Conservation (phyloP, 2,888 invertebrate species). For the Melitaea athalia region DNA sequence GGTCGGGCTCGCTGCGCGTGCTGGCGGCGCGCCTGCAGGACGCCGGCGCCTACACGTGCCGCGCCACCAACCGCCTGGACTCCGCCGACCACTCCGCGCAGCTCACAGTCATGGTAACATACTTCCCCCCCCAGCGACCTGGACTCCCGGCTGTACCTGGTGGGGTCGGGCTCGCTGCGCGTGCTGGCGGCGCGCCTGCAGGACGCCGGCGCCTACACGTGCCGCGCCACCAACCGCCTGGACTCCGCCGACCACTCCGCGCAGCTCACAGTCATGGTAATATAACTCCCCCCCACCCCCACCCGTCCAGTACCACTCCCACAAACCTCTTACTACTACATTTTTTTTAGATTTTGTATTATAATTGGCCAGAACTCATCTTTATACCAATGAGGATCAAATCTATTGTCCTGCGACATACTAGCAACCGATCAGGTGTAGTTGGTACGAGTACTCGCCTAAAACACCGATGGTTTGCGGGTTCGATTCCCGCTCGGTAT, state of each 20-base stretch:
- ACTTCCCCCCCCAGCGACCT: no score
- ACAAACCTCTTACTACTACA: no score
- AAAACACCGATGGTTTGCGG: no score
- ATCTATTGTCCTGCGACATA: no score
- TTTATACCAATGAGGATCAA: no score
- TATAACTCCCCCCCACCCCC: no score
- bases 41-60: conserved; percentile 96
- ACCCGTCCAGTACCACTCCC: no score
- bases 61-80: conserved; percentile 94
- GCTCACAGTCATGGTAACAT: conserved; percentile 86
- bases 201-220: conserved; percentile 96
- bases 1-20: conserved; percentile 87
- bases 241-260: conserved; percentile 95
- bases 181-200: conserved; percentile 90
- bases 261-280: conserved; percentile 87
- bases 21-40: conserved; percentile 90
- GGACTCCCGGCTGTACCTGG: conserved; percentile 51
- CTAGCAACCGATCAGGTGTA: no score
- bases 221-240: conserved; percentile 93
- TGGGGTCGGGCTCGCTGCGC: conserved; percentile 86
- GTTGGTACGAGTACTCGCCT: no score
- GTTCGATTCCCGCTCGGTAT: no score
- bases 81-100: conserved; percentile 93
- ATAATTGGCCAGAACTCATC: no score
- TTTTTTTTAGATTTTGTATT: no score